A percentile compares a stretch with the other conserved stretches of the same genome.
Evolutionary conservation across 1,140 invertebrate genomes (phyloP).

Genomic region (Bombus terrestris): DNA sequence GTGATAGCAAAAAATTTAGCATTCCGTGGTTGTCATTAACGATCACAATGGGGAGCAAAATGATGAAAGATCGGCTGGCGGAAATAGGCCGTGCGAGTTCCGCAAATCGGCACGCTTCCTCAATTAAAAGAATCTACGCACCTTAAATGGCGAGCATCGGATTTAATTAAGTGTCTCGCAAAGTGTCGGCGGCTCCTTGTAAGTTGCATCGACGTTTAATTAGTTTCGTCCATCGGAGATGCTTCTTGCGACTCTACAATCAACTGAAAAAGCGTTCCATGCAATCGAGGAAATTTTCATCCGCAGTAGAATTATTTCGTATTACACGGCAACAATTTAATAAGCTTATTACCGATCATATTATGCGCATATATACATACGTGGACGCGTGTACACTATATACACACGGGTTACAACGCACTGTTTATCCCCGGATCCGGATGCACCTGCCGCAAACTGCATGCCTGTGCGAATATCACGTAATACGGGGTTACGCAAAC

Average conservation of each 20-base stretch:
- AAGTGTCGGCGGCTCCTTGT: neutral
- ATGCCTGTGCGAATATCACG: slow-evolving; percentile 2
- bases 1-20: no score
- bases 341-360: slow-evolving; percentile 2
- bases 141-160: slow-evolving; percentile 12
- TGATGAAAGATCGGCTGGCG: neutral
- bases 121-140: slow-evolving; percentile 22
- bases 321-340: neutral
- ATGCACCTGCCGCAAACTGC: slow-evolving; percentile 49
- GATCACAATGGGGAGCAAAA: no score
- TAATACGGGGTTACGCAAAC: slow-evolving; percentile 2
- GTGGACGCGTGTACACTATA: no score
- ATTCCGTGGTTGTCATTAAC: neutral
- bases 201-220: slow-evolving; percentile 27
- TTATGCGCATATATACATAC: neutral
- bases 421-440: slow-evolving; percentile 44
- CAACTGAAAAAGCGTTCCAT: neutral
- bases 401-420: neutral
- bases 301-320: neutral
- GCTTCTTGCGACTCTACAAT: neutral
- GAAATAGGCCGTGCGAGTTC: neutral
- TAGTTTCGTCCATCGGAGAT: neutral
- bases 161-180: slow-evolving; percentile 29
- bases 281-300: neutral
- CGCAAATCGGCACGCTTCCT: neutral